Evolutionary conservation across 2,113 vertebrate genomes (phyloP).

Genomic region (Dinomys branickii): DNA sequence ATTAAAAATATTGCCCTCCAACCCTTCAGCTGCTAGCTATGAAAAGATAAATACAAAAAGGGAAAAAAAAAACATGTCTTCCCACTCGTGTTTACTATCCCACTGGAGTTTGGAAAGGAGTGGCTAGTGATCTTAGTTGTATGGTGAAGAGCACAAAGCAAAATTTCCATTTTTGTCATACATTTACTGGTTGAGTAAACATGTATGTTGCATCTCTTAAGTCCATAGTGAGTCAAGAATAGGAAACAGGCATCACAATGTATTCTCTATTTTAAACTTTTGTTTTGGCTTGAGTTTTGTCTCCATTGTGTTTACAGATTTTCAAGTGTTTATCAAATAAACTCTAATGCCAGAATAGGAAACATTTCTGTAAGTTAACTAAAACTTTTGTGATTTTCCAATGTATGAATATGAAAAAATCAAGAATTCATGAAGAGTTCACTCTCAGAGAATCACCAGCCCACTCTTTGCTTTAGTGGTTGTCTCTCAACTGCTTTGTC

Average conservation of each 20-base stretch:
- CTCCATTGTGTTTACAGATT: background rate
- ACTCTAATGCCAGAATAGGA: background rate
- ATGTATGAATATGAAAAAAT: background rate
- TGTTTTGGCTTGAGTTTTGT: constrained; percentile 25
- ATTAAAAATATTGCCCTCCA: background rate
- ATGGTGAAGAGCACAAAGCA: background rate
- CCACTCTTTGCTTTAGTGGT: background rate
- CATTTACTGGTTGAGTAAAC: background rate
- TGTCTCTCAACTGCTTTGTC: constrained; percentile 4
- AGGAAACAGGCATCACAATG: background rate
- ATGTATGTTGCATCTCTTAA: background rate
- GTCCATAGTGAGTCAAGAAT: background rate
- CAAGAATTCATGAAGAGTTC: background rate
- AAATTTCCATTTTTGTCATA: background rate
- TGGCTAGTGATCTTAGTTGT: background rate
- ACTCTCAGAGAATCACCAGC: background rate
- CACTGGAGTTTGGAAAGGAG: background rate
- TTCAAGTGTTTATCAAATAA: background rate
- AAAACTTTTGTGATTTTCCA: background rate
- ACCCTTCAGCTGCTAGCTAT: background rate
- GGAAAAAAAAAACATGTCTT: background rate
- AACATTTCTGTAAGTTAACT: background rate
- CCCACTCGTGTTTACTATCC: background rate
- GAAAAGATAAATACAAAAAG: background rate
- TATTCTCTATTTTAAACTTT: background rate